These are phyloP conservation scores for Lutjanus erythropterus DNA, from an alignment of 2,113 vertebrate genomes.

Conservation along the genomic window DNA sequence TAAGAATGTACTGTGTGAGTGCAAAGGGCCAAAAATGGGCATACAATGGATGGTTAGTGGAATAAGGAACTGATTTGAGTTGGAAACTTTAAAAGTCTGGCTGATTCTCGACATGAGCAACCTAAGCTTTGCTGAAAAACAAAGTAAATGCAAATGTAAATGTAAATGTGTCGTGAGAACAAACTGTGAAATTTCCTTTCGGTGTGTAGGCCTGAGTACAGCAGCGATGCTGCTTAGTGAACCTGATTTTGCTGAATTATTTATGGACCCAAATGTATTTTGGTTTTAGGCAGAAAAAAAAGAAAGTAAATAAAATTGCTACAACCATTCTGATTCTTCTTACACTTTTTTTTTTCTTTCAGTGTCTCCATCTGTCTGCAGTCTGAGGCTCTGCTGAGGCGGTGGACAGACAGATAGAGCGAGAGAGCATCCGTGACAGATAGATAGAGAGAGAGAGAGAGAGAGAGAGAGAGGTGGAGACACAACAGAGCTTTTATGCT, in stretches of 20 bases:
- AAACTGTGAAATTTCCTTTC: neutral
- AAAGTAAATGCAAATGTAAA: no score
- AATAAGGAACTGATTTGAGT: no score
- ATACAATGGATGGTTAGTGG: no score
- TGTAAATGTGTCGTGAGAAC: no score
- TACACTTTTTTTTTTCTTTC: neutral
- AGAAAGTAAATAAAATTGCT: neutral
- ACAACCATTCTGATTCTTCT: neutral
- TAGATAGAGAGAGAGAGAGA: neutral
- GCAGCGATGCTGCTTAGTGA: neutral
- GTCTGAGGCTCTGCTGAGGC: neutral
- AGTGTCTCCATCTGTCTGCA: neutral
- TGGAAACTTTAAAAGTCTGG: no score
- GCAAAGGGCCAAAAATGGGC: no score
- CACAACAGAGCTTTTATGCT: neutral
- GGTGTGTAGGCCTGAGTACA: neutral
- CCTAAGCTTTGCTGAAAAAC: no score
- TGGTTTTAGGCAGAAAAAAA: neutral
- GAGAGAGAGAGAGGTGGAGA: neutral
- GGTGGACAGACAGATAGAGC: neutral
- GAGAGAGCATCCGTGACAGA: neutral
- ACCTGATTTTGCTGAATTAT: neutral
- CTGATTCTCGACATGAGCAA: no score
- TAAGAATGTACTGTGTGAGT: no score
- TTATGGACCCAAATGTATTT: neutral